A percentile compares a stretch with the other conserved stretches of the same genome.
Conservation (phyloP, 2,888 invertebrate genomes). For the Drosophila peninsularis region DNA sequence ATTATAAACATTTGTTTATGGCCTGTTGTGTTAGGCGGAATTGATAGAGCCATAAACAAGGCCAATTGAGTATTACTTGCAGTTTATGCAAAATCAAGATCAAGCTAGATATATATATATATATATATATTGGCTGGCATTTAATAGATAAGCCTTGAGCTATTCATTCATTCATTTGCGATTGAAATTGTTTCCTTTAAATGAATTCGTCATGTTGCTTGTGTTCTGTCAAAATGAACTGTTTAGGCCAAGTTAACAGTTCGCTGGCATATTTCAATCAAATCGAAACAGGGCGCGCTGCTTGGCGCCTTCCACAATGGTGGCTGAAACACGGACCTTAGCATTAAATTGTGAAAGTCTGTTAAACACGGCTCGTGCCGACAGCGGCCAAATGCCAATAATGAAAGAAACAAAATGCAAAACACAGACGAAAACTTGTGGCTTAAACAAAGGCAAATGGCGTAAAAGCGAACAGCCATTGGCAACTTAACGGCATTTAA, state of each 20-base stretch:
- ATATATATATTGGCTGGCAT: slow-evolving; percentile 9
- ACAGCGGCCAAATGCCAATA: slow-evolving; percentile 33
- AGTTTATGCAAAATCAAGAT: slow-evolving; percentile 40
- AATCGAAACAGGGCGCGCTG: slow-evolving; percentile 11
- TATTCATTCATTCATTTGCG: slow-evolving; percentile 7
- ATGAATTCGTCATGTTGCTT: slow-evolving; percentile 39
- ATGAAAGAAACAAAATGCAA: slow-evolving; percentile 17
- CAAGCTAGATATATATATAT: slow-evolving; percentile 23
- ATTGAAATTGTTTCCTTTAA: slow-evolving; percentile 34
- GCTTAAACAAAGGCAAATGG: slow-evolving; percentile 12
- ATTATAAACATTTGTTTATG: slow-evolving; percentile 41
- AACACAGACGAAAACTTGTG: neutral
- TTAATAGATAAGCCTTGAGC: slow-evolving; percentile 36
- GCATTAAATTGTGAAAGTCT: slow-evolving; percentile 69
- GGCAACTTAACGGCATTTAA: slow-evolving; percentile 57
- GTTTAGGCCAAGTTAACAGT: slow-evolving; percentile 1
- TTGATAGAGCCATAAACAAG: slow-evolving; percentile 43
- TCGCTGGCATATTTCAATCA: slow-evolving; percentile 15
- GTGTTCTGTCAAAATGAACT: slow-evolving; percentile 12
- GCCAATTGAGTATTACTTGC: slow-evolving; percentile 70
- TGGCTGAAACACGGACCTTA: slow-evolving; percentile 30
- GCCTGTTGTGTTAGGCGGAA: slow-evolving; percentile 28
- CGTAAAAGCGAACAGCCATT: slow-evolving; percentile 25
- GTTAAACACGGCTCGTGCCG: slow-evolving; percentile 44
- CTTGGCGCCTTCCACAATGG: slow-evolving; percentile 29